Evolutionary conservation across 2,888 invertebrate genomes (phyloP).

Genomic region (Drosophila anomalata): DNA sequence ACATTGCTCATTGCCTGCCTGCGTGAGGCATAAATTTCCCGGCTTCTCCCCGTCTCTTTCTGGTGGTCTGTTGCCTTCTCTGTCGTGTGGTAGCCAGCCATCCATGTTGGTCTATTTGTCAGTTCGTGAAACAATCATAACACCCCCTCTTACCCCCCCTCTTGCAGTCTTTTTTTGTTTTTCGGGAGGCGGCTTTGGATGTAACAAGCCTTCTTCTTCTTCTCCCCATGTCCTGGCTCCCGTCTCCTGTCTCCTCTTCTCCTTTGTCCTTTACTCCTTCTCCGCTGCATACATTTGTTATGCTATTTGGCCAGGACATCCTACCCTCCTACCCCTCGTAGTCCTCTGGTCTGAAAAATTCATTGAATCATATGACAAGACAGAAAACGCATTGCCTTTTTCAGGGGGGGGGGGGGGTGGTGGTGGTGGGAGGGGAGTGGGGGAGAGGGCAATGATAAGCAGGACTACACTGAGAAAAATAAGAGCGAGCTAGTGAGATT

Average conservation of each 20-base stretch:
- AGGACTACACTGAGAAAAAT: conserved; percentile 8
- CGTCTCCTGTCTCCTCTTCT: background rate
- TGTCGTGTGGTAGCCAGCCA: conserved; percentile 2
- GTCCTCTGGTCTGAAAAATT: conserved; percentile 60
- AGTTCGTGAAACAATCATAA: conserved; percentile 78
- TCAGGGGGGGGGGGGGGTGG: background rate
- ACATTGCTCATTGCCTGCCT: conserved; percentile 22
- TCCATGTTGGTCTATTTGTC: conserved; percentile 75
- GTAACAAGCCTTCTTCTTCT: conserved; percentile 41
- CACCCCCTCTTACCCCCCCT: conserved; percentile 53
- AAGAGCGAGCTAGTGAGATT: background rate
- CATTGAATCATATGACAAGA: conserved; percentile 70
- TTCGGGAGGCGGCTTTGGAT: conserved; percentile 41
- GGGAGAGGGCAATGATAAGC: conserved; percentile 21
- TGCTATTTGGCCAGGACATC: conserved; percentile 62
- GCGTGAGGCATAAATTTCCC: conserved; percentile 23
- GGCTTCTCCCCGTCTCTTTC: background rate
- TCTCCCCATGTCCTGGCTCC: background rate
- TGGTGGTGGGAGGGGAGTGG: background rate
- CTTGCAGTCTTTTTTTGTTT: conserved; percentile 12
- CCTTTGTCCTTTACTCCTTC: conserved; percentile 2
- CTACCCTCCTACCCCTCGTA: background rate
- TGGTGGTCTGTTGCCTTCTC: background rate
- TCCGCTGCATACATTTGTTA: conserved; percentile 71
- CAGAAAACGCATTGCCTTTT: conserved; percentile 41